Percentiles rank a stretch among this genome's conserved stretches.
Evolutionary conservation across 2,888 invertebrate genomes (phyloP).

Genomic region (Callyntrura sp.): DNA sequence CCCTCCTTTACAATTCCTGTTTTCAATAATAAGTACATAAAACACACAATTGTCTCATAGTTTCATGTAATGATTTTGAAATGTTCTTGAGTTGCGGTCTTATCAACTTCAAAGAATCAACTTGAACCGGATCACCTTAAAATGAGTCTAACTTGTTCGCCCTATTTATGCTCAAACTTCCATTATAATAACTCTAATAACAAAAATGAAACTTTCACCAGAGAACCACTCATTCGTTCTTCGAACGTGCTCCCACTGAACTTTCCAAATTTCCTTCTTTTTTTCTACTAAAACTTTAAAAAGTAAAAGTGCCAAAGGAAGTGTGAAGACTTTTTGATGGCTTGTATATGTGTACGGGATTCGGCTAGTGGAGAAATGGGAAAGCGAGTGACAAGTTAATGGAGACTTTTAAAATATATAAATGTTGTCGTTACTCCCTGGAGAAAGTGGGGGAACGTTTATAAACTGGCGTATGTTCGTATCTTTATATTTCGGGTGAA

Average conservation of each 20-base stretch:
- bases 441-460: not conserved
- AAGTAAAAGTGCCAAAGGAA: slow-evolving; percentile 46
- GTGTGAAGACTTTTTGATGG: slow-evolving; percentile 61
- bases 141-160: no score
- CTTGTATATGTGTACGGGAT: not conserved
- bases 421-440: not conserved
- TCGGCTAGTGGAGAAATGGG: not conserved
- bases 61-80: no score
- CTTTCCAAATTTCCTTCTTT: not conserved
- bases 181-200: no score
- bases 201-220: not conserved
- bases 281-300: slow-evolving; percentile 36
- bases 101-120: no score
- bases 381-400: slow-evolving; percentile 63
- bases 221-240: no score
- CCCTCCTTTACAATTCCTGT: no score
- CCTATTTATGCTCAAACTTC: no score
- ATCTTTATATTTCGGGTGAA: slow-evolving; percentile 18
- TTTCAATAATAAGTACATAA: no score
- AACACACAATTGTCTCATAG: no score
- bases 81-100: no score
- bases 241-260: slow-evolving; percentile 4
- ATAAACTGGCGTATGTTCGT: not conserved
- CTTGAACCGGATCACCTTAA: no score
- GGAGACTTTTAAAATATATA: not conserved